These are phyloP conservation scores for Polymixis flavicincta DNA, from an alignment of 2,888 invertebrate genomes.

Conservation along the genomic window DNA sequence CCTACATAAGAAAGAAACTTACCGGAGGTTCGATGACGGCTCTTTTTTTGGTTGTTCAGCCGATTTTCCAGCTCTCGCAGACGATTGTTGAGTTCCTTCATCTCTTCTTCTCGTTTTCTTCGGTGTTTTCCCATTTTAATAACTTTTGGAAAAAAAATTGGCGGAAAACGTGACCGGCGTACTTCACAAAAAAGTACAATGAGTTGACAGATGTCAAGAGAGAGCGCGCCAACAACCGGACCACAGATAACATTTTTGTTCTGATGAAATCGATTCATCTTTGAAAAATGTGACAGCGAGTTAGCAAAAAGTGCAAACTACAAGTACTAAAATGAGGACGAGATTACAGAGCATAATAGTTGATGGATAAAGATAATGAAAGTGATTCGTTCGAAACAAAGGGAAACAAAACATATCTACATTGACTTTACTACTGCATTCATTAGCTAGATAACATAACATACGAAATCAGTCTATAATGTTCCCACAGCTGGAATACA, in stretches of 20 bases:
- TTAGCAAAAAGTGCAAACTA: too few relatives aligned
- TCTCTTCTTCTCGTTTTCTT: not conserved
- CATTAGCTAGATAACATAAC: not conserved
- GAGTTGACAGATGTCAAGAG: too few relatives aligned
- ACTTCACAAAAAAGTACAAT: not conserved
- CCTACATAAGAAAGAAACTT: too few relatives aligned
- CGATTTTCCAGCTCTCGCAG: not conserved
- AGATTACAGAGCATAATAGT: too few relatives aligned
- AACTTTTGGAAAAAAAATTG: not conserved
- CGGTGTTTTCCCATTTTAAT: not conserved
- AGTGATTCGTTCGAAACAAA: constrained; percentile 17
- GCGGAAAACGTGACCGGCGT: not conserved
- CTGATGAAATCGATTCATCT: too few relatives aligned
- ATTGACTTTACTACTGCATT: constrained; percentile 3
- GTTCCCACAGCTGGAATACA: too few relatives aligned
- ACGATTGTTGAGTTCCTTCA: not conserved
- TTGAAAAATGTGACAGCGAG: too few relatives aligned
- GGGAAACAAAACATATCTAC: not conserved
- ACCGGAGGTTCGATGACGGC: not conserved
- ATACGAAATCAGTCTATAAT: too few relatives aligned
- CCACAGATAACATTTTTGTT: too few relatives aligned
- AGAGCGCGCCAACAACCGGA: too few relatives aligned
- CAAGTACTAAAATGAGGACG: too few relatives aligned
- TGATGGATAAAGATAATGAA: constrained; percentile 7
- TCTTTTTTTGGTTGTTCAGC: not conserved